Conservation (phyloP, 2,888 invertebrate species). For the Lamproptera curius region DNA sequence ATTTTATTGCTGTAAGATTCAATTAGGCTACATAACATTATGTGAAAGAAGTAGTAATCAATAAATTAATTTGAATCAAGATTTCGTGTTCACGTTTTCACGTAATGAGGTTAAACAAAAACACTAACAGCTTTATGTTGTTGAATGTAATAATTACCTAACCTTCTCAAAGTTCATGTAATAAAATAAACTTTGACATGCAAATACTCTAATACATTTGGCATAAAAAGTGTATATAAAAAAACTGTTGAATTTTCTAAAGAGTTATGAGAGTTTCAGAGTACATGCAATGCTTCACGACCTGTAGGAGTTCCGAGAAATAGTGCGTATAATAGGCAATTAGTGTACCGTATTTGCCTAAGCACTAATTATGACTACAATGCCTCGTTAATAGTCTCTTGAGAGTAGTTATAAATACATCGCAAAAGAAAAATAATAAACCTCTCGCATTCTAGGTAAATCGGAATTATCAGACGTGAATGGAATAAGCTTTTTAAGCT, state of each 20-base stretch:
- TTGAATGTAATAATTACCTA: not conserved
- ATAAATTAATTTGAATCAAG: no score
- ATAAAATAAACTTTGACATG: no score
- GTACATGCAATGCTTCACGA: not conserved
- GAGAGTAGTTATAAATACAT: no score
- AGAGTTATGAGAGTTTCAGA: not conserved
- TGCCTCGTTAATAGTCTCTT: constrained; percentile 12
- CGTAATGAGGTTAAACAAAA: not conserved
- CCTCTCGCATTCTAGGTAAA: no score
- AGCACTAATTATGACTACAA: constrained; percentile 14
- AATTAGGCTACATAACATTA: no score
- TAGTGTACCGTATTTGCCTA: constrained; percentile 5
- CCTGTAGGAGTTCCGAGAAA: not conserved
- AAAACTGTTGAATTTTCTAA: not conserved
- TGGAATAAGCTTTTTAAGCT: no score
- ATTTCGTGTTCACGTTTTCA: not conserved
- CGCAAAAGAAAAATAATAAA: no score
- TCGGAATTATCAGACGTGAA: no score
- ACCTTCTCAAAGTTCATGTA: no score
- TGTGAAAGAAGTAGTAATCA: no score
- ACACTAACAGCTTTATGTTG: not conserved
- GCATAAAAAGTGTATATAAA: not conserved
- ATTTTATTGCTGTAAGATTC: no score
- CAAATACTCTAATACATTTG: not conserved
- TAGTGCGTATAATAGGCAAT: constrained; percentile 10